These are phyloP conservation scores for Xenentodon cancila DNA, from an alignment of 2,797 vertebrate species.

Conservation along the genomic window DNA sequence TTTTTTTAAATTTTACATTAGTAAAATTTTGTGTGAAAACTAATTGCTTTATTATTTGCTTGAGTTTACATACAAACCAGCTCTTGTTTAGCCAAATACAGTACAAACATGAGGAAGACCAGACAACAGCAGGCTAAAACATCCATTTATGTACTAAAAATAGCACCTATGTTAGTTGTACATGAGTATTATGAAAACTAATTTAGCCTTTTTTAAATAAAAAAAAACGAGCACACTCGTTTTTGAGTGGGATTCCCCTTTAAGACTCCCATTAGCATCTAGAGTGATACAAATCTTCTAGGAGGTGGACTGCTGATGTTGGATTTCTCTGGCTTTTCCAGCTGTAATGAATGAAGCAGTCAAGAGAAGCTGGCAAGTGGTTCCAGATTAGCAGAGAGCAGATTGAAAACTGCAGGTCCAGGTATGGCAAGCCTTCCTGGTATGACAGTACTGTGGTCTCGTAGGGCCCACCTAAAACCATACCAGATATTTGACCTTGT, in stretches of 20 bases:
- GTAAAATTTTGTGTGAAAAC: constrained; percentile 24
- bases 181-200: neutral
- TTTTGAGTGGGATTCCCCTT: constrained; percentile 29
- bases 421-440: constrained; percentile 30
- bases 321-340: constrained; percentile 33
- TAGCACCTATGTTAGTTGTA: neutral
- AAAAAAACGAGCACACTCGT: neutral
- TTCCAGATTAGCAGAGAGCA: constrained; percentile 30
- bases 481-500: too few relatives aligned
- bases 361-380: constrained; percentile 54
- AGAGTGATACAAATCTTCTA: constrained; percentile 30
- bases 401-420: constrained; percentile 53
- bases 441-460: constrained; percentile 48
- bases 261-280: constrained; percentile 42
- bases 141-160: constrained; percentile 1
- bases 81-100: neutral
- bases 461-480: constrained; percentile 24
- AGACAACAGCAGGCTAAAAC: constrained; percentile 1
- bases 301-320: constrained; percentile 55
- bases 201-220: neutral
- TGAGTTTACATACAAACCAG: neutral
- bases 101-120: constrained; percentile 2
- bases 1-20: constrained; percentile 53
- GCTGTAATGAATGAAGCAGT: constrained; percentile 58
- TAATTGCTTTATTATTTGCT: neutral